Evolutionary conservation across 2,113 vertebrate species (phyloP), one percentile per base, ranked within the genome.

Genomic region (Regulus satrapa): DNA sequence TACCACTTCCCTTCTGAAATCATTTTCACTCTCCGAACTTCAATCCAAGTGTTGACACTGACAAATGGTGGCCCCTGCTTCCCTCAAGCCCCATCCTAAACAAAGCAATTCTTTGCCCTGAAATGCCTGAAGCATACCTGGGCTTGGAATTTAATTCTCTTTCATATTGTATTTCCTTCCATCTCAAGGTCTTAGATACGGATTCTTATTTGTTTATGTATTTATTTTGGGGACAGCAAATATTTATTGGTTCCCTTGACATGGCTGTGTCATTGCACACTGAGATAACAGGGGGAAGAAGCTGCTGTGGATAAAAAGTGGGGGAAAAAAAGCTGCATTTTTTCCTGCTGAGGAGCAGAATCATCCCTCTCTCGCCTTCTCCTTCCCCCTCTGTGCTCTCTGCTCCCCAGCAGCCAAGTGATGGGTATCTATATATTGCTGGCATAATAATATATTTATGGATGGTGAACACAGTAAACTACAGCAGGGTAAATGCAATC

Each of bases 181-280:
- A 83, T 32, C 78, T 74, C 71, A 9, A 46, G 51, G 25, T 77
- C 58, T 85, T 43, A 72, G 40, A 77, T 32, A 38, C 66, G 34
- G 48, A 54, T 52, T 94, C 80, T 69, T 85, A 85, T 92, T 94
- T 91, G 85, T 46, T 89, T 83, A 76, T 66, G 62, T 51, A 71
- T 84, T 93, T 96, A 76, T 79, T 75, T 66, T 26, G 3, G 26
- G 67, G 59, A 71, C 21, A 75, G 63, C 54, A 91, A 68, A 64
- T 31, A 48, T 43, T 43, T 66, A 71, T 1, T 26, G 59, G 43
- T 63, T 88, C 85, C 54, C 63, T 23, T 38, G 59, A 51, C 48
- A 12, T 0, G 5, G 59, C 28, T 62, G 34, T 49, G 43, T 31
- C 80, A 85, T 36, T 67, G 43, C 48, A 76, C 0, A 0, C 71